phyloP scores from a whole-genome alignment of 2,797 vertebrate genomes.

The Fistularia tabacaria region DNA sequence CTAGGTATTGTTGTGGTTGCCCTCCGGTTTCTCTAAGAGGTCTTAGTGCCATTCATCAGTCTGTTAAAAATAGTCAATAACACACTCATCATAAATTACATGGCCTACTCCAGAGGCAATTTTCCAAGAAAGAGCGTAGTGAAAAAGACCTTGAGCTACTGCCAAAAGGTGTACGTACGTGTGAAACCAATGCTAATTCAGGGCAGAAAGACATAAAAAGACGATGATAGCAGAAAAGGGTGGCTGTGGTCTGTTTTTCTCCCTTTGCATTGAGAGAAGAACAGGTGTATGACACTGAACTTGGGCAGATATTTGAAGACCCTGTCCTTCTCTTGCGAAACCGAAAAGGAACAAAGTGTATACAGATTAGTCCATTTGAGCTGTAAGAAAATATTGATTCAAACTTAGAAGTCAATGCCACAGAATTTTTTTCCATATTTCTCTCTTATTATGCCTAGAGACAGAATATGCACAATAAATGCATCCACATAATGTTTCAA shows the following conservation, averaged over 20 bases:
- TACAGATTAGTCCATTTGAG: not conserved
- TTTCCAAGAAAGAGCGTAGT: conserved; percentile 22
- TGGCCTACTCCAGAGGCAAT: conserved; percentile 24
- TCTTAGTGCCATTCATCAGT: conserved; percentile 64
- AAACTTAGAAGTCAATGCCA: conserved; percentile 34
- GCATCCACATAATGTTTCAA: conserved; percentile 32
- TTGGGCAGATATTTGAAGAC: conserved; percentile 44
- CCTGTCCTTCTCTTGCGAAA: no score
- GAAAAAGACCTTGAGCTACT: conserved; percentile 41
- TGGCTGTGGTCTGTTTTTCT: conserved; percentile 43
- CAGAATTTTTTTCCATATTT: conserved; percentile 50
- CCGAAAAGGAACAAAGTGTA: no score
- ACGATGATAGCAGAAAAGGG: conserved; percentile 34
- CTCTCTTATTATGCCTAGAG: conserved; percentile 40
- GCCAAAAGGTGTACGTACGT: conserved; percentile 50
- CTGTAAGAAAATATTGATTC: conserved; percentile 41
- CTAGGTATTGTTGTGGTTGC: conserved; percentile 51
- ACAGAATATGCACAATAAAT: not conserved
- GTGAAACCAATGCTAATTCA: conserved; percentile 48
- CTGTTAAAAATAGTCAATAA: conserved; percentile 65
- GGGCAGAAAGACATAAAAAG: conserved; percentile 25
- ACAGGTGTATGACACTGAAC: conserved; percentile 48
- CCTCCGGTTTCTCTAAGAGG: conserved; percentile 42
- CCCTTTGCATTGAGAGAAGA: conserved; percentile 30
- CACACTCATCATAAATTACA: conserved; percentile 54